phyloP scores from a whole-genome alignment of 2,113 vertebrate species.

The Melanerpes aurifrons region DNA sequence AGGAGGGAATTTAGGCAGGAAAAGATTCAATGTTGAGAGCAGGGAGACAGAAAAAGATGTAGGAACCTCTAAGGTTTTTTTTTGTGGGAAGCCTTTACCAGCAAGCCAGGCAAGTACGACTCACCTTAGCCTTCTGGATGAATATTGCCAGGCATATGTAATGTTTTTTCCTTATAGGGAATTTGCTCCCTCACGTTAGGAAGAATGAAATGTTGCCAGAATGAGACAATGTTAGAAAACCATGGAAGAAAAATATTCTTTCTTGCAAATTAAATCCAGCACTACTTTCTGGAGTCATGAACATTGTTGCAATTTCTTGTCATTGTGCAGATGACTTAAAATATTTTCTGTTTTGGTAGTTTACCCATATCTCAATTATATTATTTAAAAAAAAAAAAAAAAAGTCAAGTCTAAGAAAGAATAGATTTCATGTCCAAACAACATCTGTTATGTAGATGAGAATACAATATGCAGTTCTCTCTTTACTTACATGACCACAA shows the following conservation, averaged over 20 bases:
- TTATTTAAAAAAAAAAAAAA: not conserved
- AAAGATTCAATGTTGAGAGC: not conserved
- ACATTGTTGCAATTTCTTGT: not conserved
- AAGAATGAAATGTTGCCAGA: not conserved
- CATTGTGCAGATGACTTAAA: not conserved
- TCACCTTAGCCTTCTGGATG: not conserved
- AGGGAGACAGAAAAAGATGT: not conserved
- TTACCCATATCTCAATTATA: not conserved
- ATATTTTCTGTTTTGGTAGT: not conserved
- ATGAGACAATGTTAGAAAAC: not conserved
- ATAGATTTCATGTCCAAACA: not conserved
- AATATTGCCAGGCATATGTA: no score
- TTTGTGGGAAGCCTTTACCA: not conserved
- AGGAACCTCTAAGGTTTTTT: accelerated
- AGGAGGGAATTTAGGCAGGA: not conserved
- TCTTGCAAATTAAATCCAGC: not conserved
- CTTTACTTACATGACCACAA: not conserved
- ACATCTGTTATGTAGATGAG: not conserved
- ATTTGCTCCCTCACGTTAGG: no score
- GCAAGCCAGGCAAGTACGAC: not conserved
- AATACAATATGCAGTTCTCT: not conserved
- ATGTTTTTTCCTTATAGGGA: no score
- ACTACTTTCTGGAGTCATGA: not conserved
- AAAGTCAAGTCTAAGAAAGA: not conserved
- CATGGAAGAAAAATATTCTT: not conserved